Conservation (phyloP, 1,140 invertebrate genomes). For the Charaxes varanes region DNA sequence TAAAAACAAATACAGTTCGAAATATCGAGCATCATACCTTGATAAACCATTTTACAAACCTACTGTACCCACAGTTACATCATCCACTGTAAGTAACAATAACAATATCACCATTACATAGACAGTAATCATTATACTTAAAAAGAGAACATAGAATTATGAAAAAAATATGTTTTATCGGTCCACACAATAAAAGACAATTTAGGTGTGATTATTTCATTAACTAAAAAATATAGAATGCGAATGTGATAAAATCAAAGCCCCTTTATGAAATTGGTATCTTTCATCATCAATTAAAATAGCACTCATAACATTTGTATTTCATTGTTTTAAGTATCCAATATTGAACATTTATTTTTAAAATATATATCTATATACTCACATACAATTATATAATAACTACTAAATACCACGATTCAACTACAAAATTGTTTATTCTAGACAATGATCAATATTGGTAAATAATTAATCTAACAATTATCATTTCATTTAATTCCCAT, state of each 20-base stretch:
- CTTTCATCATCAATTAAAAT: neutral
- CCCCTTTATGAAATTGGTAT: constrained; percentile 68
- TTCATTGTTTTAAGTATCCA: too few species aligned
- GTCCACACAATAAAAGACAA: too few species aligned
- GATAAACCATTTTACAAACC: constrained; percentile 68
- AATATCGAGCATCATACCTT: constrained; percentile 61
- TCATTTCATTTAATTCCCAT: constrained; percentile 21
- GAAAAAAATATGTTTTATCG: too few species aligned
- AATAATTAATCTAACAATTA: constrained; percentile 4
- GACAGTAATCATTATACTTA: neutral
- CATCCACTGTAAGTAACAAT: constrained; percentile 68
- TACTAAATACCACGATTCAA: too few species aligned
- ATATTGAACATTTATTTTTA: constrained; percentile 1
- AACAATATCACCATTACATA: constrained; percentile 1
- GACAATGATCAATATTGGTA: constrained; percentile 10
- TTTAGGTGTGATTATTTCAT: neutral
- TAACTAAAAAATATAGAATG: neutral
- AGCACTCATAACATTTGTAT: too few species aligned
- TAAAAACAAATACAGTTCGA: constrained; percentile 68
- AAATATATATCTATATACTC: too few species aligned
- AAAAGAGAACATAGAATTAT: too few species aligned
- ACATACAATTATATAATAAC: too few species aligned
- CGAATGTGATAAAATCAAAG: constrained; percentile 35
- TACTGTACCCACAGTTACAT: constrained; percentile 67
- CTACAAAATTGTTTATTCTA: too few species aligned